Evolutionary conservation across 2,888 invertebrate genomes (phyloP), one percentile per base, ranked within the genome.

Genomic region (Hartigia nigra): DNA sequence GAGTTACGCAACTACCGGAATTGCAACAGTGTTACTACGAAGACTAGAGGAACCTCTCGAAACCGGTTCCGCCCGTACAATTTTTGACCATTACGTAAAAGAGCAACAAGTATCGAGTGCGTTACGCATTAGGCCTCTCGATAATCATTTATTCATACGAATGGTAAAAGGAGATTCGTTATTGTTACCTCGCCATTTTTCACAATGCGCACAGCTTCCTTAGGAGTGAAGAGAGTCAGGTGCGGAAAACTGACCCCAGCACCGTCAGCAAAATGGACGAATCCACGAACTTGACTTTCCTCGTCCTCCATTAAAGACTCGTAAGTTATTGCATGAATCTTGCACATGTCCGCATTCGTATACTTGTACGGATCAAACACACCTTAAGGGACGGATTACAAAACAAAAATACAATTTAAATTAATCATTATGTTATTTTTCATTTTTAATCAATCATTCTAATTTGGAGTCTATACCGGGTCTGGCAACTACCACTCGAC

Each of bases 301-400:
- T 97, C 96, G 88, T 97, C 96, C 89, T 96, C 96, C 93, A 97
- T 93, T 74, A 97, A 90, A 0, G 96, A 94, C 90, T 97, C 97
- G 89, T 95, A 96, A 34, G 95, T 95, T 74, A 95, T 94, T 76
- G 94, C 95, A 92, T 96, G 96, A 1, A 95, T 94, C 39, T 95
- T 94, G 89, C 96, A 95, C 95, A 96, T 95, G 87, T 96, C 96
- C 76, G 94, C 95, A 87, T 96, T 95, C 12, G 95, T 95, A 90
- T 94, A 96, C 87, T 95, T 95, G 89, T 95, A 94, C 0, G 96
- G 95, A 92, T 97, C 96, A 91, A 97, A 96, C 23, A 95, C 95
- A 84, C 95, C 96, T 96, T 90, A 2, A 23, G 55, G 55, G 1
- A 55, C 23, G 2, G 5, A 9, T 55, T 55, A 2, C 4, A 55